These are phyloP conservation scores for Cygnus olor DNA, from an alignment of 2,797 vertebrate genomes.

Conservation along the genomic window DNA sequence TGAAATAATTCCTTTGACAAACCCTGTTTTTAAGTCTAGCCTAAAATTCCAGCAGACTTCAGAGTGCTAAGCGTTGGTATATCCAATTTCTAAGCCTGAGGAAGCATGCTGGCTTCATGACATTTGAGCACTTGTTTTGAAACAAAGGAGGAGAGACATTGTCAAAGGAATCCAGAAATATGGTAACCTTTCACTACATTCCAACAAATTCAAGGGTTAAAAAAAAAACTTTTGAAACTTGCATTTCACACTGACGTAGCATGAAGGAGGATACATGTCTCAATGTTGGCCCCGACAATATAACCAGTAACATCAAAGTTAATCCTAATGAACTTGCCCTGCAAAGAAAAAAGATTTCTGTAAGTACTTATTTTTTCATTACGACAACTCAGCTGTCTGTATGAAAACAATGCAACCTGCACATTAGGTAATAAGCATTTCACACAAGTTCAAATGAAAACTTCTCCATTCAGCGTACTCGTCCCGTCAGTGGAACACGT, in stretches of 20 bases:
- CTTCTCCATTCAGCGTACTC: background rate
- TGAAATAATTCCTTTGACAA: background rate
- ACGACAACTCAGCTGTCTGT: background rate
- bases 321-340: constrained; percentile 87
- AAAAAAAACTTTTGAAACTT: background rate
- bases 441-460: background rate
- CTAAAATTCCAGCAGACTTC: background rate
- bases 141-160: background rate
- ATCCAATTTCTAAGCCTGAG: background rate
- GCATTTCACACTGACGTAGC: background rate
- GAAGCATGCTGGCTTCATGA: background rate
- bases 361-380: background rate
- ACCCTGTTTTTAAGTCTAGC: background rate
- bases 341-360: constrained; percentile 29
- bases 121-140: background rate
- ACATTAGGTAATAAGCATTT: background rate
- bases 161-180: background rate
- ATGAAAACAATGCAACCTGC: background rate
- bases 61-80: background rate
- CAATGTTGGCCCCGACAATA: constrained; percentile 95
- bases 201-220: background rate
- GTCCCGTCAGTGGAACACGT: rapidly evolving
- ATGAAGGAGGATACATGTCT: constrained; percentile 87
- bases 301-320: constrained; percentile 91
- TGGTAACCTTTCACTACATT: background rate